Percentiles rank a stretch among this genome's conserved stretches.
Evolutionary conservation across 2,888 invertebrate species (phyloP).

Genomic region (Chesias legatella): DNA sequence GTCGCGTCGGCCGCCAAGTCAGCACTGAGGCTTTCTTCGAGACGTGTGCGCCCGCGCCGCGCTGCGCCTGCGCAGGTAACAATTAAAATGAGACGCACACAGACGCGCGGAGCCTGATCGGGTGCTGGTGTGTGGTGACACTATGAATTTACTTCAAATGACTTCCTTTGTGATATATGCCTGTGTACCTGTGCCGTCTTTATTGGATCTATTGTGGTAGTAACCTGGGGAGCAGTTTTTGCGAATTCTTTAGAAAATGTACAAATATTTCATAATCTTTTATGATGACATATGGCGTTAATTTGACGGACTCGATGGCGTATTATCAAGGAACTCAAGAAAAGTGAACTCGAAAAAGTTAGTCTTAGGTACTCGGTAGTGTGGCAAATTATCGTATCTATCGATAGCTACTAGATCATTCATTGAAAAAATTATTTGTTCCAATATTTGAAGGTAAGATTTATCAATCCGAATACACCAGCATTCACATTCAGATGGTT

Average conservation of each 20-base stretch:
- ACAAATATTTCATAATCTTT: neutral
- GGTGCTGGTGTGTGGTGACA: constrained; percentile 32
- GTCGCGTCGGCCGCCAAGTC: constrained; percentile 72
- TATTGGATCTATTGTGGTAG: constrained; percentile 4
- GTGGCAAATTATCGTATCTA: too few species aligned
- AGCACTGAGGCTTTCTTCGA: constrained; percentile 75
- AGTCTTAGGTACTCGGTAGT: too few species aligned
- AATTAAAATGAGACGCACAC: constrained; percentile 62
- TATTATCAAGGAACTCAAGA: too few species aligned
- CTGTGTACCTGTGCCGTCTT: constrained; percentile 4
- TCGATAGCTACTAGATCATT: too few species aligned
- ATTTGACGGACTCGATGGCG: too few species aligned
- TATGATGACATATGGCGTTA: too few species aligned
- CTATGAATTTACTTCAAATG: constrained; percentile 25
- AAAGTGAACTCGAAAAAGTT: too few species aligned
- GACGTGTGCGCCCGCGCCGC: constrained; percentile 64
- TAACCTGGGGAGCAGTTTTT: constrained; percentile 1
- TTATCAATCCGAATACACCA: too few species aligned
- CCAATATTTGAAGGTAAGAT: too few species aligned
- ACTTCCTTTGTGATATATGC: constrained; percentile 16
- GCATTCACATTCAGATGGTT: too few species aligned
- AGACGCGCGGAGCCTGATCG: constrained; percentile 29
- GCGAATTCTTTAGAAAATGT: constrained; percentile 1
- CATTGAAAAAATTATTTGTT: too few species aligned
- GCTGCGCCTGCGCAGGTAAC: constrained; percentile 65